Evolutionary conservation across 1,140 invertebrate genomes (phyloP).

Genomic region (Phymastichus coffea): DNA sequence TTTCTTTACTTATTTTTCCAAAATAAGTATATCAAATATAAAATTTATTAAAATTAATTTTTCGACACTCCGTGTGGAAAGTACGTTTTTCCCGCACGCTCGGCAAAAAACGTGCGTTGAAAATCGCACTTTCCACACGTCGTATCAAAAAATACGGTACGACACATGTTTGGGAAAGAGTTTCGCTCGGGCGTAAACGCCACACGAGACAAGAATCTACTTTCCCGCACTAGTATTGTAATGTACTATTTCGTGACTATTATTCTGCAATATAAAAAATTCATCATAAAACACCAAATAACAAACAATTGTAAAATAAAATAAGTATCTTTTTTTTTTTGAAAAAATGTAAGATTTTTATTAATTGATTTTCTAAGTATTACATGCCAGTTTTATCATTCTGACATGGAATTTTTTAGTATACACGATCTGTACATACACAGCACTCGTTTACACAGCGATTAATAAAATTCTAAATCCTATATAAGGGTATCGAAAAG

Average conservation of each 20-base stretch:
- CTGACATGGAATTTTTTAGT: conserved; percentile 6
- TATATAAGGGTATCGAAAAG: not conserved
- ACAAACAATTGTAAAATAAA: not conserved
- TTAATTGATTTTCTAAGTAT: conserved; percentile 9
- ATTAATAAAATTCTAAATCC: conserved; percentile 20
- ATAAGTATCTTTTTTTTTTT: not conserved
- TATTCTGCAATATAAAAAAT: not conserved
- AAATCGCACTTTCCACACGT: no score
- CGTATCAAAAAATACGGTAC: no score
- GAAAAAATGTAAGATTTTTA: conserved; percentile 23
- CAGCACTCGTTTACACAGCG: conserved; percentile 14
- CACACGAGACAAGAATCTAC: no score
- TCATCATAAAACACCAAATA: not conserved
- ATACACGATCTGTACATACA: conserved; percentile 22
- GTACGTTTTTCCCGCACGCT: no score
- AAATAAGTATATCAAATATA: conserved; percentile 70
- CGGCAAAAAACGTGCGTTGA: no score
- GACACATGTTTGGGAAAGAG: no score
- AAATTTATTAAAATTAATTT: conserved; percentile 67
- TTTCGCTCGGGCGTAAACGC: no score
- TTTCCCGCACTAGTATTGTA: no score
- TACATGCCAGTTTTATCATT: not conserved
- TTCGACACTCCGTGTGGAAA: no score
- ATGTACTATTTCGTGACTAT: no score
- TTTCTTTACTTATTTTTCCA: no score